These are phyloP conservation scores for Teleopsis dalmanni DNA, from an alignment of 1,140 invertebrate genomes.

Conservation along the genomic window DNA sequence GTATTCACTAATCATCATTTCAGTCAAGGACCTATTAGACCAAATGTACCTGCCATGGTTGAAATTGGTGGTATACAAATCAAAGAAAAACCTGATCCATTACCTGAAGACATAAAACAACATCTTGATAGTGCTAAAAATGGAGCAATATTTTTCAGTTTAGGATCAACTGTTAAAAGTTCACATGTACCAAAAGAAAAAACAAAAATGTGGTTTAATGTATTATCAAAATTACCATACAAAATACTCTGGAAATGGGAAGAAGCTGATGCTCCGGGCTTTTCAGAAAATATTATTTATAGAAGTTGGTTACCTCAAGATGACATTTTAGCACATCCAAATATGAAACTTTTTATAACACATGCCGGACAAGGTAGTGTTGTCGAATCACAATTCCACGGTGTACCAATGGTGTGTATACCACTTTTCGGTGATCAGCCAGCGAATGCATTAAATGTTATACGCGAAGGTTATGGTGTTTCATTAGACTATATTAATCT, in stretches of 20 bases:
- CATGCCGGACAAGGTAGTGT: constrained; percentile 47
- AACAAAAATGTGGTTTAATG: constrained; percentile 11
- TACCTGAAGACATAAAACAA: constrained; percentile 31
- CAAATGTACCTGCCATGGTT: constrained; percentile 35
- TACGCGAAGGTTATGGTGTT: constrained; percentile 43
- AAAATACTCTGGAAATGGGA: constrained; percentile 48
- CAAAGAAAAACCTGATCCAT: constrained; percentile 27
- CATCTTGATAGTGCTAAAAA: constrained; percentile 21
- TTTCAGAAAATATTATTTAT: constrained; percentile 46
- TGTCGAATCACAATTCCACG: constrained; percentile 44
- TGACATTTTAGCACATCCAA: constrained; percentile 45
- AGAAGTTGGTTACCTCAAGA: constrained; percentile 52
- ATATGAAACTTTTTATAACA: constrained; percentile 46
- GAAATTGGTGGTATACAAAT: constrained; percentile 46
- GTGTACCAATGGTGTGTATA: constrained; percentile 46
- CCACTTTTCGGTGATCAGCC: constrained; percentile 40
- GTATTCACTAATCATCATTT: constrained; percentile 25
- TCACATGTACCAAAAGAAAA: background rate
- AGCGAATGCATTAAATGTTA: constrained; percentile 46
- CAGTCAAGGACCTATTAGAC: constrained; percentile 33
- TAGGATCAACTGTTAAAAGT: constrained; percentile 22
- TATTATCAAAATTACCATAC: constrained; percentile 40
- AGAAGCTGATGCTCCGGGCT: constrained; percentile 16
- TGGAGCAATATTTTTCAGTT: constrained; percentile 28
- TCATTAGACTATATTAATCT: constrained; percentile 21